Evolutionary conservation across 2,113 vertebrate genomes (phyloP).

Genomic region (Oncorhynchus masou): DNA sequence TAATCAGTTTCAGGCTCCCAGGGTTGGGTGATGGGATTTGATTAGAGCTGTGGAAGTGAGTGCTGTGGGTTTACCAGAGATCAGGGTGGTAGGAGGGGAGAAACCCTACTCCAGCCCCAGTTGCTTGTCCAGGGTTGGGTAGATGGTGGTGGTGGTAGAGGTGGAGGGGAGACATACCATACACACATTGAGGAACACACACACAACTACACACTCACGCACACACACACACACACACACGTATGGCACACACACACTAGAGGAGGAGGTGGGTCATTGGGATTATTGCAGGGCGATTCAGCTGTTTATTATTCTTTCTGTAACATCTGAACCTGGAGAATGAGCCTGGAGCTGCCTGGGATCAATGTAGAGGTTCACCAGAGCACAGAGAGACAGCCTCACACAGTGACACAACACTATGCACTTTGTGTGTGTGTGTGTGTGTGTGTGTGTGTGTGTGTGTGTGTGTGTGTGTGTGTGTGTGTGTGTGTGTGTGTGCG

Average conservation of each 20-base stretch:
- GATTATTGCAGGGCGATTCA: slow-evolving; percentile 76
- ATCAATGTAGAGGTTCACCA: slow-evolving; percentile 71
- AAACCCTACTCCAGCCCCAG: slow-evolving; percentile 62
- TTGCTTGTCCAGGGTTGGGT: slow-evolving; percentile 39
- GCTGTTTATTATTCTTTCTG: slow-evolving; percentile 81
- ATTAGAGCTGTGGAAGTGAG: slow-evolving; percentile 56
- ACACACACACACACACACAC: too few relatives aligned
- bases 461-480: background rate
- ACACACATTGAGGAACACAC: too few relatives aligned
- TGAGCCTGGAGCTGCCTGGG: slow-evolving; percentile 62
- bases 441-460: background rate
- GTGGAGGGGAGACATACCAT: slow-evolving; percentile 39
- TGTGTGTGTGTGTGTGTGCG: background rate
- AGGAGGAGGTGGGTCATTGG: slow-evolving; percentile 31
- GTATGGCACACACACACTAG: too few relatives aligned
- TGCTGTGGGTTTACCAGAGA: slow-evolving; percentile 59
- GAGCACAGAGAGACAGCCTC: slow-evolving; percentile 59
- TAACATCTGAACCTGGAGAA: slow-evolving; percentile 81
- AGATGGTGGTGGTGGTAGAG: slow-evolving; percentile 18
- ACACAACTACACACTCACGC: too few relatives aligned
- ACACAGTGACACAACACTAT: slow-evolving; percentile 27
- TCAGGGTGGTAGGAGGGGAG: slow-evolving; percentile 51
- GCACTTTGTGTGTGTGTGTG: background rate
- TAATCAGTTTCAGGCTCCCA: slow-evolving; percentile 69
- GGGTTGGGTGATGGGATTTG: slow-evolving; percentile 63